Base-by-base conservation (phyloP, 2,797 vertebrate genomes). In the Taenioides sp. region DNA sequence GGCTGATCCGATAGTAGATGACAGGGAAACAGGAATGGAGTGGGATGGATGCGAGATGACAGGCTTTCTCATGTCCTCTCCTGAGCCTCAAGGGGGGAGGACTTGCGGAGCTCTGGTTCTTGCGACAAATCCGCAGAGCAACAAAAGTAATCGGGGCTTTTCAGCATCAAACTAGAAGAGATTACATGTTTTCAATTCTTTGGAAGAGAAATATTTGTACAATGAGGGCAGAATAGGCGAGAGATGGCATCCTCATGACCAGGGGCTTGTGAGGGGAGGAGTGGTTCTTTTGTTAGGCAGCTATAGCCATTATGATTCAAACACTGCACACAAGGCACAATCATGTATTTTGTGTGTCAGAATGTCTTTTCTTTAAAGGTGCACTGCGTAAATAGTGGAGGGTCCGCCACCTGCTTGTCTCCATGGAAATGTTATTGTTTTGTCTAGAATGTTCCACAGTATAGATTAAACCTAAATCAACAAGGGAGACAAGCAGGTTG, bases 11-110 rank as follows among this genome's bases (percentile, higher is more conserved):
- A 82, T 88, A 58, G 43, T 69, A 71, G 28, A 85, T 85, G 84
- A 88, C 89, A 88, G 72, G 79, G 70, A 54, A 86, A 79, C 47
- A 67, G 81, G 73, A 78, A 79, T 65, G 40, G 40, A 75, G 64
- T 75, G 73, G 76, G 83, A 87, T 34, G 72, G 78, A 89, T 87
- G 79, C 47, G 75, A 88, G 80, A 91, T 88, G 91, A 89, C 85
- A 90, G 81, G 70, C 84, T 87, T 84, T 86, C 75, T 85, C 77
- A 85, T 88, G 85, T 82, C 77, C 84, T 83, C 75, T 59, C 67
- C 62, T 69, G 17, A 60, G 70, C 86, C 88, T 84, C 81, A 10
- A 58, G 2, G 80, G 83, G 86, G 40, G 63, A 70, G 28, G 59
- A 82, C 79, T 80, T 80, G 65, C 59, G 78, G 72, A 74, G 70